phyloP scores from a whole-genome alignment of 2,888 invertebrate species.

The Epiblema foenella region DNA sequence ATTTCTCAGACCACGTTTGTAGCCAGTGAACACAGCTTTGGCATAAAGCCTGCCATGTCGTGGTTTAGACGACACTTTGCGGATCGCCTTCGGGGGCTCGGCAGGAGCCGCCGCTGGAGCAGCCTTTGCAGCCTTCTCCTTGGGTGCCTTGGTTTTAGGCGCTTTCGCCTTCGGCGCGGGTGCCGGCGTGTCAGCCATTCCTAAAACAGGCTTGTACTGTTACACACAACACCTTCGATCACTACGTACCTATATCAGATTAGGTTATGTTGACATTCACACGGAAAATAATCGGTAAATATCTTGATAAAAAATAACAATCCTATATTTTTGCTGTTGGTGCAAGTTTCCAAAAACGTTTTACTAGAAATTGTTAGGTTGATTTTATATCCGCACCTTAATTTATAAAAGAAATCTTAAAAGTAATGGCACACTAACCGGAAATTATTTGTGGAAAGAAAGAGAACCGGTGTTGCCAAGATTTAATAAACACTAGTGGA shows the following conservation, averaged over 20 bases:
- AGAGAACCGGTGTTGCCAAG: conserved; percentile 70
- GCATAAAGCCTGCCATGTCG: conserved; percentile 96
- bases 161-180: conserved; percentile 82
- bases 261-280: conserved; percentile 80
- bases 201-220: conserved; percentile 66
- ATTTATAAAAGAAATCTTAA: conserved; percentile 50
- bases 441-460: conserved; percentile 71
- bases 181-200: conserved; percentile 87
- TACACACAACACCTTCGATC: conserved; percentile 49
- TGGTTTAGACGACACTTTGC: conserved; percentile 79
- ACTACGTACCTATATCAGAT: conserved; percentile 42
- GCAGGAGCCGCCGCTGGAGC: conserved; percentile 84
- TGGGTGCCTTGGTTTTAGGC: conserved; percentile 85
- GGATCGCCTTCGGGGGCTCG: conserved; percentile 79
- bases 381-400: conserved; percentile 55
- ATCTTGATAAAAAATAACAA: conserved; percentile 60
- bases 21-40: conserved; percentile 98
- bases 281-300: conserved; percentile 62
- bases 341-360: conserved; percentile 36
- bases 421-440: conserved; percentile 71
- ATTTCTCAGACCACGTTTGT: conserved; percentile 97
- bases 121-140: conserved; percentile 83
- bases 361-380: conserved; percentile 44
- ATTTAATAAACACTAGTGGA: conserved; percentile 1
- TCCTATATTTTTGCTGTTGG: conserved; percentile 54